Percentiles rank a stretch among this genome's conserved stretches.
phyloP scores from a whole-genome alignment of 2,113 vertebrate genomes.

The Athene cunicularia region DNA sequence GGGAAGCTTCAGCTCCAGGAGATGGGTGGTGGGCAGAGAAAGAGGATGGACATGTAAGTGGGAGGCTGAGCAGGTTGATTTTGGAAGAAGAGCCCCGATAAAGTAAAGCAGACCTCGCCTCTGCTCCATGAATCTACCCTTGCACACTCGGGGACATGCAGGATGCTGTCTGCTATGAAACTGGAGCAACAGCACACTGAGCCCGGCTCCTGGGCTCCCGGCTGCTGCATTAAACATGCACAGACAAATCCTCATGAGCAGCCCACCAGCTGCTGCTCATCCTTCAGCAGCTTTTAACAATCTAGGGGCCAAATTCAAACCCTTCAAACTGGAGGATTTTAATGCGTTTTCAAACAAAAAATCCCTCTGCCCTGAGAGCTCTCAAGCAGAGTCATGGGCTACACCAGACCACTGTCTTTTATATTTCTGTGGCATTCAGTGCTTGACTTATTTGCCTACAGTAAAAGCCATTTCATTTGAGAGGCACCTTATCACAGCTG shows the following conservation, averaged over 20 bases:
- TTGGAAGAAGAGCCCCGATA: background rate
- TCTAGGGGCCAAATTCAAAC: background rate
- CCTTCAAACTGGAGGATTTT: background rate
- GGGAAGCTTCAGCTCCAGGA: background rate
- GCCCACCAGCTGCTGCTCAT: background rate
- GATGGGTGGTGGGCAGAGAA: background rate
- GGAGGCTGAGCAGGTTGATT: background rate
- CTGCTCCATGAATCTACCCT: background rate
- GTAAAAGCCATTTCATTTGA: background rate
- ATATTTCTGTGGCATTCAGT: background rate
- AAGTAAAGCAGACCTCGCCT: background rate
- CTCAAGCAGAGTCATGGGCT: background rate
- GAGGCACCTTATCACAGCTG: background rate
- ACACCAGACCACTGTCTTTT: background rate
- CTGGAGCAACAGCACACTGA: background rate
- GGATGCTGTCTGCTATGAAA: background rate
- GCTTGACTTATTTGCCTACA: background rate
- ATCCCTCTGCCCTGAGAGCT: background rate
- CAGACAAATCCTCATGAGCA: background rate
- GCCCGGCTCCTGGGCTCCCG: background rate
- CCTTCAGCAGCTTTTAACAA: background rate
- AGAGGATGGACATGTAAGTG: fast-evolving
- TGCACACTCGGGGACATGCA: background rate
- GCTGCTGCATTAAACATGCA: background rate
- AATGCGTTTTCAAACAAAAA: background rate